Percentiles rank a stretch among this genome's conserved stretches.
These are phyloP conservation scores for Catocala nupta DNA, from an alignment of 2,888 invertebrate genomes.

Conservation along the genomic window DNA sequence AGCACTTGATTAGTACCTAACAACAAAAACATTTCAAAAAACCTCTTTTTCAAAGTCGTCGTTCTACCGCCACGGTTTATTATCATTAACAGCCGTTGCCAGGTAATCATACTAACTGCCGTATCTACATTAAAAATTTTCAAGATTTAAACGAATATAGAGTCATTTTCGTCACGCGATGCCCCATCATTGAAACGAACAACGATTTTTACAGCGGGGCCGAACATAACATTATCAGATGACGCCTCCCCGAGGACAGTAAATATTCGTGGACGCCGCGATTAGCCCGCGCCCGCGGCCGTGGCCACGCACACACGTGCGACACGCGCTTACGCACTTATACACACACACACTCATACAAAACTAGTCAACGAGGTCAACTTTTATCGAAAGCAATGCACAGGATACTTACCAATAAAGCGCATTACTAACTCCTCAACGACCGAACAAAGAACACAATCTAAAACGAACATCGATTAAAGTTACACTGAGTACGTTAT, in stretches of 20 bases:
- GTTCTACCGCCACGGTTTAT: slow-evolving; percentile 18
- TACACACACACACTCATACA: slow-evolving; percentile 14
- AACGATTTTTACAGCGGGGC: slow-evolving; percentile 60
- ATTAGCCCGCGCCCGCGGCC: slow-evolving; percentile 66
- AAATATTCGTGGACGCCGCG: slow-evolving; percentile 72
- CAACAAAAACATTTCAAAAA: slow-evolving; percentile 29
- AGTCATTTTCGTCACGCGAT: slow-evolving; percentile 47
- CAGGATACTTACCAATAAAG: slow-evolving; percentile 22
- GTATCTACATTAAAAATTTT: slow-evolving; percentile 36
- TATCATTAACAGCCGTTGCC: slow-evolving; percentile 20
- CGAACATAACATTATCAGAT: slow-evolving; percentile 72
- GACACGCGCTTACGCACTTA: slow-evolving; percentile 45
- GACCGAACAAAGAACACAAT: slow-evolving; percentile 47
- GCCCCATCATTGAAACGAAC: slow-evolving; percentile 45
- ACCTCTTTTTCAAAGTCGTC: slow-evolving; percentile 20
- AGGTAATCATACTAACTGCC: slow-evolving; percentile 37
- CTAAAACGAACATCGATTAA: slow-evolving; percentile 64
- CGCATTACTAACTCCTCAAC: slow-evolving; percentile 22
- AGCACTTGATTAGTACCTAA: not conserved
- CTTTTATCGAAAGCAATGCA: slow-evolving; percentile 38
- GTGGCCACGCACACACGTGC: slow-evolving; percentile 52
- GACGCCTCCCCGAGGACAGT: slow-evolving; percentile 73
- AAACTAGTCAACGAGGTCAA: slow-evolving; percentile 23
- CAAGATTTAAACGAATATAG: slow-evolving; percentile 47
- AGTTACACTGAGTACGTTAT: slow-evolving; percentile 62